These are phyloP conservation scores for Papilio polyxenes DNA, from an alignment of 1,140 invertebrate genomes.

Conservation along the genomic window DNA sequence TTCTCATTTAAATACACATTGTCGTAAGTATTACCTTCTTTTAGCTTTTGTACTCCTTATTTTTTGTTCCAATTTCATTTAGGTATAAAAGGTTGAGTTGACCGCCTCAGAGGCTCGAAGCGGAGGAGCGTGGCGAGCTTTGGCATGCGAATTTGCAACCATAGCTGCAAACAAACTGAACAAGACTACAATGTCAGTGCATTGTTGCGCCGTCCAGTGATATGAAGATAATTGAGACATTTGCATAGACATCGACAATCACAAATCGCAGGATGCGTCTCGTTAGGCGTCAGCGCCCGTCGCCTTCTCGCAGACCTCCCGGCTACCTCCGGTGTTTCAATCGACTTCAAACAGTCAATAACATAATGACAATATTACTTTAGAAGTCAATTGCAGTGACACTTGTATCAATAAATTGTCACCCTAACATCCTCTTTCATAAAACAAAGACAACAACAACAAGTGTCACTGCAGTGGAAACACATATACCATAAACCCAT, in stretches of 20 bases:
- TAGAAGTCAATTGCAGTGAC: too few relatives aligned
- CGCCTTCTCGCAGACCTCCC: slow-evolving; percentile 9
- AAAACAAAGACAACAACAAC: too few relatives aligned
- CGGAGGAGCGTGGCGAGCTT: neutral
- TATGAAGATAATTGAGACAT: slow-evolving; percentile 26
- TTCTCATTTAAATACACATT: too few relatives aligned
- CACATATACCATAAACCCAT: too few relatives aligned
- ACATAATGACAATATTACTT: neutral
- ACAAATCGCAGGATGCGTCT: slow-evolving; percentile 26
- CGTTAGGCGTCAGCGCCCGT: slow-evolving; percentile 2
- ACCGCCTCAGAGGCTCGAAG: neutral
- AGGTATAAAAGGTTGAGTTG: neutral
- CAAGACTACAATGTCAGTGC: neutral
- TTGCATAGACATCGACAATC: slow-evolving; percentile 31
- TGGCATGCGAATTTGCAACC: neutral
- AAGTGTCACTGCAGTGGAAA: too few relatives aligned
- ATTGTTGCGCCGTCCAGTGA: slow-evolving; percentile 10
- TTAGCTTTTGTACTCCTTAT: neutral
- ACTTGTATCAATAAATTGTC: too few relatives aligned
- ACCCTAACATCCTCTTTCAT: too few relatives aligned
- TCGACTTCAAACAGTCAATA: neutral
- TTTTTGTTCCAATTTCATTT: neutral
- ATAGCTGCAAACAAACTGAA: neutral
- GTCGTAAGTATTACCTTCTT: too few relatives aligned
- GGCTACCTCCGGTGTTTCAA: neutral